Conservation (phyloP, 2,888 invertebrate species). For the Unio delphinus region DNA sequence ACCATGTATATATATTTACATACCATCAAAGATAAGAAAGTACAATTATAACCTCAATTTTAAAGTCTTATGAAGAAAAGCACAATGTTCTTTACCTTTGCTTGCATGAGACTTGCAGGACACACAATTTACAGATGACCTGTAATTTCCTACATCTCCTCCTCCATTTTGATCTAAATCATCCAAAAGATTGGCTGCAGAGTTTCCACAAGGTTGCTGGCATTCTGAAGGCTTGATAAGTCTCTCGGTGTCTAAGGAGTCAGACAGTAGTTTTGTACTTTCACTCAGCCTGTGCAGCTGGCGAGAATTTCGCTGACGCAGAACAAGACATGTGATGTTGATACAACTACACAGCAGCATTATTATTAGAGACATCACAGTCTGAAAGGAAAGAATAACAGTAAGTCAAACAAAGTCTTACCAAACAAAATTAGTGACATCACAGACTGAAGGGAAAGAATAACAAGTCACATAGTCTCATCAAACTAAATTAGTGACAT, state of each 20-base stretch:
- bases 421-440: too few relatives aligned
- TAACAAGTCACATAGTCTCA: too few relatives aligned
- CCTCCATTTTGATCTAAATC: constrained; percentile 4
- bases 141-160: constrained; percentile 11
- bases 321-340: constrained; percentile 84
- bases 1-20: too few relatives aligned
- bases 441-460: too few relatives aligned
- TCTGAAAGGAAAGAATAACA: constrained; percentile 43
- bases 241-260: too few relatives aligned
- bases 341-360: constrained; percentile 75
- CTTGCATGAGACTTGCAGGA: constrained; percentile 11
- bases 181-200: constrained; percentile 19
- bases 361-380: constrained; percentile 51
- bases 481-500: too few relatives aligned
- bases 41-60: background rate
- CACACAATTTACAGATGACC: constrained; percentile 3
- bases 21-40: too few relatives aligned
- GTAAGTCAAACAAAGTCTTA: background rate
- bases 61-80: background rate
- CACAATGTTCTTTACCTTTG: too few relatives aligned
- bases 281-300: background rate
- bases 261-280: too few relatives aligned
- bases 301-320: constrained; percentile 82
- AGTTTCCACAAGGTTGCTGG: background rate
- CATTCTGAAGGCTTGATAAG: background rate